These are phyloP conservation scores for Onychostruthus taczanowskii DNA, from an alignment of 2,113 vertebrate genomes.

Conservation along the genomic window DNA sequence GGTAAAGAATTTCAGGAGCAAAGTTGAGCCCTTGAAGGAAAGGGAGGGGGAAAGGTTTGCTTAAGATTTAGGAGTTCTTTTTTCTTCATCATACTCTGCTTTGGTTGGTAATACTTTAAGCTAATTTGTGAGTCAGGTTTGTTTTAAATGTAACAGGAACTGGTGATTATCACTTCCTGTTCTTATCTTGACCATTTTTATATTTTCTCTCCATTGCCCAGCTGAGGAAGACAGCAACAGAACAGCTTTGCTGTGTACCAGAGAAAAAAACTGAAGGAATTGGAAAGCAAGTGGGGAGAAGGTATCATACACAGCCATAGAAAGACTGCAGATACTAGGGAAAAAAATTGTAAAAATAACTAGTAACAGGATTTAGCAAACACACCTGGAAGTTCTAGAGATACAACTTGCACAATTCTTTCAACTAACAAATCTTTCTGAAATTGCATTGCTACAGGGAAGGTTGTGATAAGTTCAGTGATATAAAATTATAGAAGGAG, in stretches of 20 bases:
- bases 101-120: not conserved
- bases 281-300: not conserved
- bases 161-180: not conserved
- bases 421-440: not conserved
- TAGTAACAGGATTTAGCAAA: not conserved
- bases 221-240: not conserved
- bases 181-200: not conserved
- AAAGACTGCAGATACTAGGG: not conserved
- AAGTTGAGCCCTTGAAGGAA: not conserved
- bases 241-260: not conserved
- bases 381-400: not conserved
- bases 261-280: not conserved
- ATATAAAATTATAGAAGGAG: not conserved
- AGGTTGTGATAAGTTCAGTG: not conserved
- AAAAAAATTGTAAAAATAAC: not conserved
- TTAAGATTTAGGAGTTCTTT: not conserved
- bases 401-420: not conserved
- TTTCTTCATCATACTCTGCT: not conserved
- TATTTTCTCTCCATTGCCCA: not conserved
- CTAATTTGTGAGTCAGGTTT: not conserved
- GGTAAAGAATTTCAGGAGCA: not conserved
- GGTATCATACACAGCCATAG: not conserved
- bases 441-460: not conserved
- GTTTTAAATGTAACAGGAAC: not conserved
- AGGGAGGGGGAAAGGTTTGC: rapidly evolving